phyloP scores from a whole-genome alignment of 2,888 invertebrate genomes.

The Folsomia manolachei region DNA sequence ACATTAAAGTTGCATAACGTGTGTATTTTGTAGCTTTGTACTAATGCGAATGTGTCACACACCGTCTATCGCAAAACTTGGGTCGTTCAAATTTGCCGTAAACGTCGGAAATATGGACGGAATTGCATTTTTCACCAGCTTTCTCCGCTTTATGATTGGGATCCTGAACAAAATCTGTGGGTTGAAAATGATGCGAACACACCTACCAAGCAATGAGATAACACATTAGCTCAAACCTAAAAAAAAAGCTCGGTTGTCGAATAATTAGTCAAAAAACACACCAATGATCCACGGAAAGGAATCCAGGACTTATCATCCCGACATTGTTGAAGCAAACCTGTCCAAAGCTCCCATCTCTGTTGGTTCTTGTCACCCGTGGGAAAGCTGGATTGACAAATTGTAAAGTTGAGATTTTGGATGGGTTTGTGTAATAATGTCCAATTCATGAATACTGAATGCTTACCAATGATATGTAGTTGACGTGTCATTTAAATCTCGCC shows the following conservation, averaged over 20 bases:
- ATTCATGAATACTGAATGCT: not conserved
- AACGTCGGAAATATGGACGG: slow-evolving; percentile 35
- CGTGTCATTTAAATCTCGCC: slow-evolving; percentile 31
- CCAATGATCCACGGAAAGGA: slow-evolving; percentile 33
- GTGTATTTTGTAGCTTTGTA: not conserved
- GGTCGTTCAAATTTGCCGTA: slow-evolving; percentile 23
- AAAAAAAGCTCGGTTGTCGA: no score
- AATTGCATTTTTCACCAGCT: slow-evolving; percentile 31
- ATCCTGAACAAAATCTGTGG: slow-evolving; percentile 31
- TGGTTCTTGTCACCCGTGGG: slow-evolving; percentile 36
- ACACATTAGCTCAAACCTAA: no score
- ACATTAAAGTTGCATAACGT: not conserved
- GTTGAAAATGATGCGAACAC: slow-evolving; percentile 35
- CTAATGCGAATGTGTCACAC: not conserved
- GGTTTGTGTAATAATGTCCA: no score
- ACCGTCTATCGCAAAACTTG: slow-evolving; percentile 8
- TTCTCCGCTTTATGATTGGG: slow-evolving; percentile 23
- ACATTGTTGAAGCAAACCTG: slow-evolving; percentile 24
- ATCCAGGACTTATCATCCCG: slow-evolving; percentile 29
- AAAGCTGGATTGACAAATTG: no score
- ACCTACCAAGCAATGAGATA: no score
- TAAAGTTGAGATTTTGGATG: no score
- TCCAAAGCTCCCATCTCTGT: slow-evolving; percentile 38
- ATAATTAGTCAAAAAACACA: no score
- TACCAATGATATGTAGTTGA: slow-evolving; percentile 39